A percentile compares a stretch with the other conserved stretches of the same genome.
Evolutionary conservation across 2,888 invertebrate genomes (phyloP).

Genomic region (Drosophila picticornis): DNA sequence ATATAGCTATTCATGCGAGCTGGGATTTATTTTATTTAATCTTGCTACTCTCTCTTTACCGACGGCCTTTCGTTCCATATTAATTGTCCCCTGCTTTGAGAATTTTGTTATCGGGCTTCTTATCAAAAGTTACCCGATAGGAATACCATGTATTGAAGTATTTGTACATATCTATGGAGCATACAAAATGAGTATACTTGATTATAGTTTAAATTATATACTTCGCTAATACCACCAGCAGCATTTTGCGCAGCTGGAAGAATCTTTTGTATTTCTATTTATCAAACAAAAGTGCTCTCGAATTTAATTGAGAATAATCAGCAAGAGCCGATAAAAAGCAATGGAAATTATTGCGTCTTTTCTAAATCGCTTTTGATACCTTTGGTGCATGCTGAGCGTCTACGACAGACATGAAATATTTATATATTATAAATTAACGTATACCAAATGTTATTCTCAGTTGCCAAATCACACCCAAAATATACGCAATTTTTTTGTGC

Average conservation of each 20-base stretch:
- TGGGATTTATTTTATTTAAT: slow-evolving; percentile 11
- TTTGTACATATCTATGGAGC: neutral
- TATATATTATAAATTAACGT: neutral
- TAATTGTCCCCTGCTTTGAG: neutral
- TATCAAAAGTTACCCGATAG: slow-evolving; percentile 20
- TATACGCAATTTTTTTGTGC: neutral
- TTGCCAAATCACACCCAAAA: neutral
- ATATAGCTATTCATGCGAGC: neutral
- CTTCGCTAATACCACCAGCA: neutral
- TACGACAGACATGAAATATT: slow-evolving; percentile 12
- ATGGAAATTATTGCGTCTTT: slow-evolving; percentile 37
- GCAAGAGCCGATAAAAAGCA: slow-evolving; percentile 20
- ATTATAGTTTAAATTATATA: neutral
- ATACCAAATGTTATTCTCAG: neutral
- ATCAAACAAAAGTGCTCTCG: neutral
- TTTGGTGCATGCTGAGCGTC: neutral
- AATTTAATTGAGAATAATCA: slow-evolving; percentile 30
- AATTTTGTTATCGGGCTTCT: slow-evolving; percentile 13
- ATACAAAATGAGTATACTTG: neutral
- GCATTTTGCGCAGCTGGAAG: neutral
- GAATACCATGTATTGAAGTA: neutral
- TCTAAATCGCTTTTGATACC: slow-evolving; percentile 13
- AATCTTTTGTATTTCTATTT: neutral
- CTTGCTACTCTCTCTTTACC: slow-evolving; percentile 2
- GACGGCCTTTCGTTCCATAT: slow-evolving; percentile 4